Evolutionary conservation across 2,888 invertebrate genomes (phyloP).

Genomic region (Drosophila seclusa): DNA sequence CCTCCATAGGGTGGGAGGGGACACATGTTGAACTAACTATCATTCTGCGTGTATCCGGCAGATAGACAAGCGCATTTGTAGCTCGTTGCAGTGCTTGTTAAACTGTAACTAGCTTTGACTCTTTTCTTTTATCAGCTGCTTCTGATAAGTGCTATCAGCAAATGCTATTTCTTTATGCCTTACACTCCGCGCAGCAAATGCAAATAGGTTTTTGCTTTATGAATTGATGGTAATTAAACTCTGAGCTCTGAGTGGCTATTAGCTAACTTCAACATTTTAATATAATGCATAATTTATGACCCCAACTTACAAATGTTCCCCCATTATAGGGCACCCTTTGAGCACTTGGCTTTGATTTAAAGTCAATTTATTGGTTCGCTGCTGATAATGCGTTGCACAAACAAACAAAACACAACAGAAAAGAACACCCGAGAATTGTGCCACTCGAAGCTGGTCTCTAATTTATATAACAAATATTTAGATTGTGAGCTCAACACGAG

Average conservation of each 20-base stretch:
- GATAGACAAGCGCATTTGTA: slow-evolving; percentile 5
- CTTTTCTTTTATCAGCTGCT: slow-evolving; percentile 4
- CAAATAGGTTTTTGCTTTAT: slow-evolving; percentile 9
- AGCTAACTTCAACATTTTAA: slow-evolving; percentile 27
- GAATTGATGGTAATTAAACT: slow-evolving; percentile 28
- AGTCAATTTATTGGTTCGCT: slow-evolving; percentile 54
- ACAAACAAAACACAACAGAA: slow-evolving; percentile 23
- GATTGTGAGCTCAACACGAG: slow-evolving; percentile 46
- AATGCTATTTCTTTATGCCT: not conserved
- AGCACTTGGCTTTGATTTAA: slow-evolving; percentile 43
- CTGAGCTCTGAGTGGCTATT: slow-evolving; percentile 5
- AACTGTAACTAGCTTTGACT: slow-evolving; percentile 23
- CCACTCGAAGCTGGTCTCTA: slow-evolving; percentile 36
- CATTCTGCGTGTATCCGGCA: slow-evolving; percentile 1
- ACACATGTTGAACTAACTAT: slow-evolving; percentile 45
- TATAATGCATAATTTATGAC: slow-evolving; percentile 32
- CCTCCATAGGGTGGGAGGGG: not conserved
- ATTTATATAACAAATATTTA: slow-evolving; percentile 71
- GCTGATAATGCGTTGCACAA: slow-evolving; percentile 50
- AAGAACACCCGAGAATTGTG: slow-evolving; percentile 7
- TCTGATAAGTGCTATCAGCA: slow-evolving; percentile 40
- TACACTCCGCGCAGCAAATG: not conserved
- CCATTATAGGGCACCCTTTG: slow-evolving; percentile 8
- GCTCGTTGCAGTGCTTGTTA: slow-evolving; percentile 14
- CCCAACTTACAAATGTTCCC: slow-evolving; percentile 13